These are phyloP conservation scores for Nineta flava DNA, from an alignment of 2,888 invertebrate genomes.

Conservation along the genomic window DNA sequence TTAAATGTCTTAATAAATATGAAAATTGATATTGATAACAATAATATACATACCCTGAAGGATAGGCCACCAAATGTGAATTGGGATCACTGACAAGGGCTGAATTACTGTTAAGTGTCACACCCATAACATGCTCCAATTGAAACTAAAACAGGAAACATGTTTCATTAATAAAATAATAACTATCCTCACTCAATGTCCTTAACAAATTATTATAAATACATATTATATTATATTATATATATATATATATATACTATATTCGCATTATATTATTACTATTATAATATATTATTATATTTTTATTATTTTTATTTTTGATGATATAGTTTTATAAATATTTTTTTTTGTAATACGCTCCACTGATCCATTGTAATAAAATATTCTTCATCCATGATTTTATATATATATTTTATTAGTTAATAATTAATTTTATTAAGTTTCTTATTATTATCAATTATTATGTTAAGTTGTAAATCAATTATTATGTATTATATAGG, in stretches of 20 bases:
- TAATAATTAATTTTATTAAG: too few relatives aligned
- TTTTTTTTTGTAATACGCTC: neutral
- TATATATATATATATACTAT: too few relatives aligned
- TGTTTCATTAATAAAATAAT: too few relatives aligned
- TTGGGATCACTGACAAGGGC: slow-evolving; percentile 78
- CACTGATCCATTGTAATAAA: too few relatives aligned
- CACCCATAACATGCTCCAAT: slow-evolving; percentile 83
- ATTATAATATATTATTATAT: neutral
- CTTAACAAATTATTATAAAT: neutral
- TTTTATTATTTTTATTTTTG: neutral
- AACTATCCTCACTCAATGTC: too few relatives aligned
- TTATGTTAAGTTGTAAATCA: too few relatives aligned
- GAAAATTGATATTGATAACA: neutral
- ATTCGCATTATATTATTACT: neutral
- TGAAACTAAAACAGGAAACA: slow-evolving; percentile 60
- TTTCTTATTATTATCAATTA: too few relatives aligned
- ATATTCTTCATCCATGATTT: too few relatives aligned
- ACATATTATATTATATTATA: too few relatives aligned
- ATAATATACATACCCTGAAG: slow-evolving; percentile 71
- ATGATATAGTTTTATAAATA: neutral
- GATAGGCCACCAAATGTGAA: slow-evolving; percentile 83
- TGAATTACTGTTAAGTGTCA: slow-evolving; percentile 88
- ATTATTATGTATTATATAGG: too few relatives aligned
- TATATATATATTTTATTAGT: too few relatives aligned
- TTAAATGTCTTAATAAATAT: too few relatives aligned